phyloP scores from a whole-genome alignment of 1,140 invertebrate genomes.

The Antheraea pernyi region DNA sequence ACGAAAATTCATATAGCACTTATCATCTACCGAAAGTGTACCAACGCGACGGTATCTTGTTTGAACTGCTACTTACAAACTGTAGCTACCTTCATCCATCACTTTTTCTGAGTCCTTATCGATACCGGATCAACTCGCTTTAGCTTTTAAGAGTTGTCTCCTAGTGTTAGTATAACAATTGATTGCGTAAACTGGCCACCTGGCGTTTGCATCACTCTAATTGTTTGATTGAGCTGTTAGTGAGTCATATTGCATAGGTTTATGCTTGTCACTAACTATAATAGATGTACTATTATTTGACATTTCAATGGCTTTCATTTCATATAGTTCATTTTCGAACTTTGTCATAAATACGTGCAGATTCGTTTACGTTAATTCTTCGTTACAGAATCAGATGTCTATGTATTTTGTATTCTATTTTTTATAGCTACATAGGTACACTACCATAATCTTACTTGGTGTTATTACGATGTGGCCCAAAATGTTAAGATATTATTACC shows the following conservation, averaged over 20 bases:
- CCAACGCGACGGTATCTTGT: constrained; percentile 1
- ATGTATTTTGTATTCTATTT: no score
- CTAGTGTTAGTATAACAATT: constrained; percentile 41
- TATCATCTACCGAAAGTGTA: neutral
- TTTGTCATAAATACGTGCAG: no score
- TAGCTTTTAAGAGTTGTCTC: constrained; percentile 14
- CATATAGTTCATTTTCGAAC: no score
- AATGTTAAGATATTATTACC: no score
- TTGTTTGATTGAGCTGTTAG: constrained; percentile 38
- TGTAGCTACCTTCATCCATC: constrained; percentile 18
- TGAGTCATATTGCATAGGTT: neutral
- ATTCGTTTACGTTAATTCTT: no score
- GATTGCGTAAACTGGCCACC: constrained; percentile 39
- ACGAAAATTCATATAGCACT: neutral
- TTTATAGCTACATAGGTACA: no score
- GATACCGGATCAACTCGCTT: constrained; percentile 23
- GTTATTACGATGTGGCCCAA: no score
- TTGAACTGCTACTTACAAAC: neutral
- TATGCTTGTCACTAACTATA: neutral
- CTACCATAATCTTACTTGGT: no score
- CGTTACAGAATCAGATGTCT: no score
- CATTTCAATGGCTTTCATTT: neutral
- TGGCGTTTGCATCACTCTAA: constrained; percentile 39
- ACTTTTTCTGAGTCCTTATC: constrained; percentile 29
- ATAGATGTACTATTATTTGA: neutral